Evolutionary conservation across 2,113 vertebrate species (phyloP), one percentile per base, ranked within the genome.

Genomic region (Pluvialis apricaria): DNA sequence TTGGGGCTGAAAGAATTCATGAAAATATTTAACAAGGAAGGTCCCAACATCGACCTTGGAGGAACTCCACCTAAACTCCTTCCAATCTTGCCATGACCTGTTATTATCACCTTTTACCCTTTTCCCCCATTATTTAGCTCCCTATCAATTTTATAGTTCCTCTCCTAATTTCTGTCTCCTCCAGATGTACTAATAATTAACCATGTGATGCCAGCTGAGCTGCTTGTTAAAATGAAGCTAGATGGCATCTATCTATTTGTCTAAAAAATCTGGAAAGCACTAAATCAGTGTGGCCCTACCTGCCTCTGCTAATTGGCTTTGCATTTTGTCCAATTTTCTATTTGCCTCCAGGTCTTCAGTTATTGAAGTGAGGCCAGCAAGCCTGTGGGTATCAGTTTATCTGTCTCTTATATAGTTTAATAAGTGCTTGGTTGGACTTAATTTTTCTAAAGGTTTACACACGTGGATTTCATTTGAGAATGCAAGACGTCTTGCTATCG

Each of bases 401-500:
- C 49, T 73, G 26, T 47, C 36, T 72, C 20, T 49, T 36, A 11
- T 6, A 14, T 4, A 47, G 21, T 51, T 82, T 64, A 64, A 79
- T 31, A 58, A n/a, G 34, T 26, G 9, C 13, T 81, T 38, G 15
- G 14, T 21, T 77, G 64, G 52, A 34, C 9, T 90, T 66, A 21
- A 26, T 51, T 73, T 52, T 86, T 45, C 52, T 42, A 42, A 64
- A 58, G 38, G 34, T 82, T 64, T 58, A 21, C 22, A 19, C 21
- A 14, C 11, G 10, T 0, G 7, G n/a, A 44, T 73, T 69, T 72
- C 20, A 21, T 54, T 54, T 58, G 54, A 42, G 60, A 52, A 62
- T 32, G 36, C 60, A 42, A 22, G 42, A 38, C 0, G 0, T 6
- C 60, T 47, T 47, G 54, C 21, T 29, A 1, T 11, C 4, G 12